Evolutionary conservation across 2,113 vertebrate genomes (phyloP).

Genomic region (Gnathochromis pfefferi): DNA sequence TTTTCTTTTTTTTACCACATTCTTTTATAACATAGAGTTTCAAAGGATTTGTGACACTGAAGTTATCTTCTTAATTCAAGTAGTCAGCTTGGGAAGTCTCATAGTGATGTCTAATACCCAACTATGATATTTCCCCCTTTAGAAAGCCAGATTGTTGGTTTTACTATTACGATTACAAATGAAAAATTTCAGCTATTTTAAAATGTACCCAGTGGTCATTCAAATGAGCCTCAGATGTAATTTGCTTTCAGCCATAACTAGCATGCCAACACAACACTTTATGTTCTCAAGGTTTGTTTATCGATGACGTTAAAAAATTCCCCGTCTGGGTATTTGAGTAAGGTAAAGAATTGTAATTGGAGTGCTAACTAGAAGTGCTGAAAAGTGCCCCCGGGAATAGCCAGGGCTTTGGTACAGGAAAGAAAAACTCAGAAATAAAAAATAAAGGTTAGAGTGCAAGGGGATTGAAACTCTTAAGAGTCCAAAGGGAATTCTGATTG

Average conservation of each 20-base stretch:
- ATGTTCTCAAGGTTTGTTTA: background rate
- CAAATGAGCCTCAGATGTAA: background rate
- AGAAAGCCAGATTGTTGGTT: background rate
- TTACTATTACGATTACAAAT: background rate
- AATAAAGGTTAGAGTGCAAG: slow-evolving; percentile 9
- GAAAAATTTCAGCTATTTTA: background rate
- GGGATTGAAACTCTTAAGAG: background rate
- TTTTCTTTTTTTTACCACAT: background rate
- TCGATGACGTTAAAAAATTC: background rate
- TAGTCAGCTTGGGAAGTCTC: background rate
- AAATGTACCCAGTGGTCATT: background rate
- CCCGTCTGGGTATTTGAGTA: background rate
- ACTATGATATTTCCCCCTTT: background rate
- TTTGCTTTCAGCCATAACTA: background rate
- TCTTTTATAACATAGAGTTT: background rate
- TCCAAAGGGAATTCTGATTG: slow-evolving; percentile 17
- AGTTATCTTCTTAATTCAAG: background rate
- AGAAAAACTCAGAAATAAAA: background rate
- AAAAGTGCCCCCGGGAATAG: background rate
- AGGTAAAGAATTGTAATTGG: background rate
- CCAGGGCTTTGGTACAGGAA: background rate
- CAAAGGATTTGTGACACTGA: background rate
- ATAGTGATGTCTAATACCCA: background rate
- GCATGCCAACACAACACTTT: background rate
- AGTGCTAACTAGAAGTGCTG: background rate